Evolutionary conservation across 2,888 invertebrate genomes (phyloP).

Genomic region (Lepidonotus clava): DNA sequence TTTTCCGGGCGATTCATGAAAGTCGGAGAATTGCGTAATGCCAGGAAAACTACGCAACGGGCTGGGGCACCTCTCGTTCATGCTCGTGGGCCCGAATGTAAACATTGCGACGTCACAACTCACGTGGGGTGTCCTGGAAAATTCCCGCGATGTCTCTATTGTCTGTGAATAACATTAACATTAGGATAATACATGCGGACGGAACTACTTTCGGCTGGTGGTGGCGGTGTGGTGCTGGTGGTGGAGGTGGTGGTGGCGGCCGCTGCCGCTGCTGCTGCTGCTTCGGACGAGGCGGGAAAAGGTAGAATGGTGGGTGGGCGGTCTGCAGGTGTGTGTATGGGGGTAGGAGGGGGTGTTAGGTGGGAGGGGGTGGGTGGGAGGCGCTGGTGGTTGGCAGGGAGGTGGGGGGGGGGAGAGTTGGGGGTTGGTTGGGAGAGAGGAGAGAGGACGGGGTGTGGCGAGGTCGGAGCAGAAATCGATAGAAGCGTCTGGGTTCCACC

Average conservation of each 20-base stretch:
- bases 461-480: constrained; percentile 2
- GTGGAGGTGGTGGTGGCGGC: background rate
- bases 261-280: background rate
- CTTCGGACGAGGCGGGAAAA: constrained; percentile 17
- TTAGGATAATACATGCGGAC: constrained; percentile 14
- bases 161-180: background rate
- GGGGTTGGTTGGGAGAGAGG: background rate
- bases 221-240: background rate
- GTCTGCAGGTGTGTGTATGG: too few relatives aligned
- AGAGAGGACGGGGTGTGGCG: constrained; percentile 2
- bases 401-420: background rate
- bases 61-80: background rate
- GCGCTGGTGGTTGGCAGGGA: too few relatives aligned
- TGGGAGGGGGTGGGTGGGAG: background rate
- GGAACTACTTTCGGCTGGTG: background rate
- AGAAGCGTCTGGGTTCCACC: constrained; percentile 25
- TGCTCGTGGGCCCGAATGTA: constrained; percentile 25
- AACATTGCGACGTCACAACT: constrained; percentile 22
- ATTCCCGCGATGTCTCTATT: constrained; percentile 23
- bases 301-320: background rate
- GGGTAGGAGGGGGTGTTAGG: background rate
- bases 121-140: constrained; percentile 19
- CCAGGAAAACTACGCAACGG: constrained; percentile 2
- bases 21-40: too few relatives aligned
- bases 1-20: too few relatives aligned